Conservation (phyloP, 2,888 invertebrate genomes). For the Zele albiditarsus region DNA sequence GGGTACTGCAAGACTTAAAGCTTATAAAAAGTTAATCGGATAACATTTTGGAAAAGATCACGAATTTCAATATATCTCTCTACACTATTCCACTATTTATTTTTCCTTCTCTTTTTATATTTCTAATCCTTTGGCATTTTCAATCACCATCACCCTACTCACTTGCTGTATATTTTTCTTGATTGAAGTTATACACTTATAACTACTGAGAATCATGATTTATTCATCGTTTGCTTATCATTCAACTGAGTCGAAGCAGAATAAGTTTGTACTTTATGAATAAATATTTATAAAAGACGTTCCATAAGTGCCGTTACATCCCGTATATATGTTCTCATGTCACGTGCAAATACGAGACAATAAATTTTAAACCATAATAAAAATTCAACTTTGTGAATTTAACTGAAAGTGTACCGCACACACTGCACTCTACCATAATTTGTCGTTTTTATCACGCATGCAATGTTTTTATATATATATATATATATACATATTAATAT, state of each 20-base stretch:
- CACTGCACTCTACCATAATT: too few relatives aligned
- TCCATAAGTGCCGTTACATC: conserved; percentile 17
- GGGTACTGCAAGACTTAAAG: background rate
- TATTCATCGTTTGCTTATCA: conserved; percentile 41
- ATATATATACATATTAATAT: background rate
- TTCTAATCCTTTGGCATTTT: background rate
- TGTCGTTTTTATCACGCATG: too few relatives aligned
- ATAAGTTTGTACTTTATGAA: background rate
- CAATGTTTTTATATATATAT: too few relatives aligned
- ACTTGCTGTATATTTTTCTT: background rate
- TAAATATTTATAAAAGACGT: conserved; percentile 2
- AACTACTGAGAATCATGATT: conserved; percentile 20
- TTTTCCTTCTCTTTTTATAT: background rate
- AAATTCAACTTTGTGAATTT: background rate
- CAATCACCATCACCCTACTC: background rate
- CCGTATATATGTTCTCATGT: conserved; percentile 18
- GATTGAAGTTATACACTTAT: background rate
- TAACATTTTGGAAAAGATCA: conserved; percentile 25
- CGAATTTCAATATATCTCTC: background rate
- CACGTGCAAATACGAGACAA: conserved; percentile 25
- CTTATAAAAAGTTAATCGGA: conserved; percentile 22
- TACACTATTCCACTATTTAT: background rate
- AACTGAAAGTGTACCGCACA: too few relatives aligned
- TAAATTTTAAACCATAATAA: conserved; percentile 18
- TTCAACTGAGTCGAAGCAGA: conserved; percentile 14